Percentiles rank a stretch among this genome's conserved stretches.
phyloP scores from a whole-genome alignment of 2,113 vertebrate genomes.

The Edolisoma coerulescens region DNA sequence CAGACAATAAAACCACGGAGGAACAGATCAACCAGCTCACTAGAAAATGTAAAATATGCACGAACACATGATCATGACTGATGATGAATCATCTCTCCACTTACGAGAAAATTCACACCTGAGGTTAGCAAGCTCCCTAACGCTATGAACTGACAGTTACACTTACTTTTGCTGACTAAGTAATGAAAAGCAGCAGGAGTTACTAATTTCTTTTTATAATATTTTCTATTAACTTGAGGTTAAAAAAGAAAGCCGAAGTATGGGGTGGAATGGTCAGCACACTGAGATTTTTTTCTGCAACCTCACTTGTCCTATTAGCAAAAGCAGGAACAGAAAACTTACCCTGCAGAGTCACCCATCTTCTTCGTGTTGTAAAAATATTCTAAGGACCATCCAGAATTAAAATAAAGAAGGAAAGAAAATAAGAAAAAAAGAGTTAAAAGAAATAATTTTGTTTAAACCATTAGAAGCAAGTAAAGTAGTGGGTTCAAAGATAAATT shows the following conservation, averaged over 20 bases:
- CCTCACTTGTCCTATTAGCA: neutral
- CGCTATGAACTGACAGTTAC: neutral
- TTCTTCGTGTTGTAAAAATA: neutral
- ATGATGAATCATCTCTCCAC: neutral
- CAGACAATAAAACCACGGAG: neutral
- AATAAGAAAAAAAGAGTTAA: neutral
- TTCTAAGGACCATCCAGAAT: constrained; percentile 8
- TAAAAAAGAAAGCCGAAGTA: neutral
- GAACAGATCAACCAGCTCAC: neutral
- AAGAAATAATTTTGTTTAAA: neutral
- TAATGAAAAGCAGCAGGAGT: neutral
- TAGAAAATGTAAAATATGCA: neutral
- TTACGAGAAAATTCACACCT: neutral
- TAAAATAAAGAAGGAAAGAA: neutral
- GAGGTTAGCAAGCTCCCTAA: neutral
- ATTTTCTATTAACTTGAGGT: neutral
- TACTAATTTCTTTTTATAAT: neutral
- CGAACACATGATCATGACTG: neutral
- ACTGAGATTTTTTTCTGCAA: neutral
- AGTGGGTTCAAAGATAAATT: neutral
- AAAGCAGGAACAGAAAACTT: constrained; percentile 10
- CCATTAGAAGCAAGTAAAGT: neutral
- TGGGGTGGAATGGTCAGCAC: neutral
- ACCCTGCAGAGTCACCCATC: neutral
- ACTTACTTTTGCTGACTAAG: neutral